Evolutionary conservation across 2,888 invertebrate species (phyloP).

Genomic region (Tetragonula carbonaria): DNA sequence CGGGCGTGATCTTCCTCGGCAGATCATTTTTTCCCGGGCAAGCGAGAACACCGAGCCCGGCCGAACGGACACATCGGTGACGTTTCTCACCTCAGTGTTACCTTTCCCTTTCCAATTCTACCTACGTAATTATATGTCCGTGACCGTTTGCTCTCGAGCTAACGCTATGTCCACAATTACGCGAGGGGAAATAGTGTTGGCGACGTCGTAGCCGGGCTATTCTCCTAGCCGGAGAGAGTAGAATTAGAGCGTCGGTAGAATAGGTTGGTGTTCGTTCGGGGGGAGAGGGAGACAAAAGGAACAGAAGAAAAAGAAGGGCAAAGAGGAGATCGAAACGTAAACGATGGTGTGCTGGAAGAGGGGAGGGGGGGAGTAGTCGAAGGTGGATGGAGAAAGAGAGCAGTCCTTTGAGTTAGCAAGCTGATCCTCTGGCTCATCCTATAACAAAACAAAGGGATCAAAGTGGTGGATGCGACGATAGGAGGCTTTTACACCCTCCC

Average conservation of each 20-base stretch:
- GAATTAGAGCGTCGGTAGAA: constrained; percentile 48
- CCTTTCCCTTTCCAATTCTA: constrained; percentile 53
- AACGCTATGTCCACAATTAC: constrained; percentile 68
- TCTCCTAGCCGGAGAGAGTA: constrained; percentile 2
- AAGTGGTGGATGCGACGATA: constrained; percentile 69
- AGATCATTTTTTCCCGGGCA: constrained; percentile 65
- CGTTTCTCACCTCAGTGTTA: constrained; percentile 26
- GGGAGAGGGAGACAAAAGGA: constrained; percentile 17
- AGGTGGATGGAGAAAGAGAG: constrained; percentile 54
- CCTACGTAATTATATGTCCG: constrained; percentile 68
- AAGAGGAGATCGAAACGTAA: neutral
- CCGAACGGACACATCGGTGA: constrained; percentile 17
- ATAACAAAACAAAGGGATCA: constrained; percentile 75
- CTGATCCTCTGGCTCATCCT: constrained; percentile 75
- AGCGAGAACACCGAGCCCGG: too few relatives aligned
- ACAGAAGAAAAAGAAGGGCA: constrained; percentile 15
- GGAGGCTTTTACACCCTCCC: constrained; percentile 60
- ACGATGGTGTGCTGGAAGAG: neutral
- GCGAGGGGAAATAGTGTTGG: constrained; percentile 31
- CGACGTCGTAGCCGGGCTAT: constrained; percentile 37
- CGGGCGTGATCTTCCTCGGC: constrained; percentile 22
- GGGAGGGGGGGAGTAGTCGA: constrained; percentile 12
- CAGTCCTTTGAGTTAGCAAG: constrained; percentile 76
- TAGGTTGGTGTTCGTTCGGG: constrained; percentile 34
- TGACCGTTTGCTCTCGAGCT: constrained; percentile 73